These are phyloP conservation scores for Andrena trimmerana DNA, from an alignment of 2,888 invertebrate genomes.

Conservation along the genomic window DNA sequence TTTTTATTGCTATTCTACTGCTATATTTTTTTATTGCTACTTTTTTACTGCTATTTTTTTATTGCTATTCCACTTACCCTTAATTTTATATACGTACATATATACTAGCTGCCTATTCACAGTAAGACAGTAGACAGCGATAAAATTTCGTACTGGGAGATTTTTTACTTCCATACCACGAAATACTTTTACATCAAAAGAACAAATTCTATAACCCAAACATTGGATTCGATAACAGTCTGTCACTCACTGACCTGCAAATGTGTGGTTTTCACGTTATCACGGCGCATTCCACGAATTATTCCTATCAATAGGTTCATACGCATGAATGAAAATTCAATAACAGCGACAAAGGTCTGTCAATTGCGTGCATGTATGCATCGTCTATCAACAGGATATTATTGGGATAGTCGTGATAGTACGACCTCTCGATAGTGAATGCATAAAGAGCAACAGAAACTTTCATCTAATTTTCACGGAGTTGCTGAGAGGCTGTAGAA, in stretches of 20 bases:
- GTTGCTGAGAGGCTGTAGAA: not conserved
- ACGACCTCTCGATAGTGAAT: not conserved
- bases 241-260: constrained; percentile 7
- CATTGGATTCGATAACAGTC: not conserved
- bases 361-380: not conserved
- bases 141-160: too few species aligned
- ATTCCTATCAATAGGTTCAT: constrained; percentile 19
- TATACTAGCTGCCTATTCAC: too few species aligned
- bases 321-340: constrained; percentile 23
- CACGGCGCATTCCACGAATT: not conserved
- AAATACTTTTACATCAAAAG: not conserved
- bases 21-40: too few species aligned
- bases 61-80: too few species aligned
- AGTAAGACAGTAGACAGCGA: too few species aligned
- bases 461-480: constrained; percentile 34
- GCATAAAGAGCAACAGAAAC: not conserved
- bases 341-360: constrained; percentile 25
- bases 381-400: constrained; percentile 15
- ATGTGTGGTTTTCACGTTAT: not conserved
- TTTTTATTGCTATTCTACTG: too few species aligned
- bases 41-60: too few species aligned
- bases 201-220: not conserved
- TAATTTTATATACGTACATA: not conserved
- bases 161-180: not conserved
- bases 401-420: constrained; percentile 16